Conservation (phyloP, 1,140 invertebrate species). For the Rhopalosiphum maidis region DNA sequence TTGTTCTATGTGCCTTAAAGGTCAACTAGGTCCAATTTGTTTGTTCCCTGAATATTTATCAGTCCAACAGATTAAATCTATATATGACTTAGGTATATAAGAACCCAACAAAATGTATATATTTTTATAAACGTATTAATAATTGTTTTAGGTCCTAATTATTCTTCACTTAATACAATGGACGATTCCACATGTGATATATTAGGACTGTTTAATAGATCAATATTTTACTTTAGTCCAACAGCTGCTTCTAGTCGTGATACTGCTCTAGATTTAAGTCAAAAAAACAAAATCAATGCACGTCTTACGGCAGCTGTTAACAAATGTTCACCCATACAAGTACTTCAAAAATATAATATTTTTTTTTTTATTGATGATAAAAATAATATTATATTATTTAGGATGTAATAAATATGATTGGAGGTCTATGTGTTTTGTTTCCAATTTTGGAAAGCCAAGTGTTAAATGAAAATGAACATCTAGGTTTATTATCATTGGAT, state of each 20-base stretch:
- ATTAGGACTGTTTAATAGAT: conserved; percentile 48
- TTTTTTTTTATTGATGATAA: neutral
- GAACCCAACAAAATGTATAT: neutral
- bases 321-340: conserved; percentile 53
- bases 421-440: conserved; percentile 69
- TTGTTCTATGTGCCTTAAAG: conserved; percentile 64
- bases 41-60: conserved; percentile 66
- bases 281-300: conserved; percentile 51
- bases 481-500: conserved; percentile 50
- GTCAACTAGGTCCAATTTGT: conserved; percentile 67
- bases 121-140: conserved; percentile 1
- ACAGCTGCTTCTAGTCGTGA: conserved; percentile 31
- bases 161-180: conserved; percentile 52
- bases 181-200: conserved; percentile 47
- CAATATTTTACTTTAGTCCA: conserved; percentile 52
- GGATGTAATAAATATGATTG: conserved; percentile 69
- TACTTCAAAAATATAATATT: neutral
- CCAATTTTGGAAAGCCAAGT: conserved; percentile 68
- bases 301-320: conserved; percentile 39
- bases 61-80: conserved; percentile 63
- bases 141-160: conserved; percentile 53
- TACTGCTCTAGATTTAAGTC: conserved; percentile 49
- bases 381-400: conserved; percentile 60
- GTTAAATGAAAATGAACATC: conserved; percentile 46
- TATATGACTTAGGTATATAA: conserved; percentile 63